A percentile compares a stretch with the other conserved stretches of the same genome.
phyloP scores from a whole-genome alignment of 2,113 vertebrate genomes.

The Columba livia region DNA sequence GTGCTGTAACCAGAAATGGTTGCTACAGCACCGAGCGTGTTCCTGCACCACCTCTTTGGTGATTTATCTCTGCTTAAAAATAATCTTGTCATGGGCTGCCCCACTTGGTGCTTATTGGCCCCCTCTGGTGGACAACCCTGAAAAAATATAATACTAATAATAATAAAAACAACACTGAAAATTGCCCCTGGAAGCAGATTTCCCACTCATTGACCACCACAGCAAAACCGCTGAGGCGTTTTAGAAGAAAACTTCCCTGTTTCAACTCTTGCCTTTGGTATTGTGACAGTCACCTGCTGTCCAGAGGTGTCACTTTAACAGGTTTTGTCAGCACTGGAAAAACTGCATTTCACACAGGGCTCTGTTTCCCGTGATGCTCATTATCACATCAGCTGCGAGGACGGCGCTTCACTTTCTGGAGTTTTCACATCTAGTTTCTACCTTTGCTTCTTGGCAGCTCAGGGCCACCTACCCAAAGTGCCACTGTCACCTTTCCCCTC shows the following conservation, averaged over 20 bases:
- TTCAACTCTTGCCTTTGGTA: background rate
- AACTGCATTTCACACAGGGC: background rate
- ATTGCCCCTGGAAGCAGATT: background rate
- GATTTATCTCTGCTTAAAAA: background rate
- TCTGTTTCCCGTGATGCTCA: background rate
- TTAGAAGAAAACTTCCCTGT: fast-evolving
- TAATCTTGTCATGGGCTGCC: fast-evolving
- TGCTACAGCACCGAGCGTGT: fast-evolving
- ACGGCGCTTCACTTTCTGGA: fast-evolving
- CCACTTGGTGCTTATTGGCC: background rate
- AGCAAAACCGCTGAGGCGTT: background rate
- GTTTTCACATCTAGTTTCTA: background rate
- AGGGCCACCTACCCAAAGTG: too few species aligned
- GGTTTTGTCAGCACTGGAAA: background rate
- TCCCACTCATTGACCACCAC: fast-evolving
- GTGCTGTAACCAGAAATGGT: fast-evolving
- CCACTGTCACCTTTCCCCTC: background rate
- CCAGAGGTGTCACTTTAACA: background rate
- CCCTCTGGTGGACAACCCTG: conserved; percentile 5
- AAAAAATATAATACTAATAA: background rate
- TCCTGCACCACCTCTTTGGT: fast-evolving
- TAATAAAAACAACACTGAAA: background rate
- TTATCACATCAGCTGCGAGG: background rate
- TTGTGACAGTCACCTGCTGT: background rate
- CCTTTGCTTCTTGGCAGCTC: background rate